Base-by-base conservation (phyloP, 1,140 invertebrate genomes). In the Aphaenogaster ashmeadi region DNA sequence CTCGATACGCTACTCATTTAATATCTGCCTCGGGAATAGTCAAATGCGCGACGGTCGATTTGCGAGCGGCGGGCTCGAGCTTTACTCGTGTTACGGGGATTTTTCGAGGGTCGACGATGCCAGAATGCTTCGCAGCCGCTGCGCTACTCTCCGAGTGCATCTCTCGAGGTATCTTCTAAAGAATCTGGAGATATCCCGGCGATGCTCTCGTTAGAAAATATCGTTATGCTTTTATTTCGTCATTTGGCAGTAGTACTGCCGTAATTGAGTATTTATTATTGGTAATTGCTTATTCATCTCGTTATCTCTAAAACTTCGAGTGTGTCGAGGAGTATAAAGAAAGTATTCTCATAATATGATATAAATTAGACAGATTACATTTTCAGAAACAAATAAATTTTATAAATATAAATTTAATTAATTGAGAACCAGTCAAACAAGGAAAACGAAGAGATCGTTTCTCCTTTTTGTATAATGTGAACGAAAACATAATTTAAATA, bases 1-100 rank as follows among this genome's bases (percentile, higher is more conserved):
- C 33, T 75, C 69, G 80, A 84, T 84, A 84, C 80, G 44, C 41
- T 62, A 84, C 69, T 84, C 80, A 75, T 84, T 84, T 84, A 84
- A 84, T 84, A 84, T 84, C 80, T 75, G 69, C 71, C 80, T 62
- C 18, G 27, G 33, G 41, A 84, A 69, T 69, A 47, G 78, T 27
- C 13, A n/a, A 69, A 74, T 60, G 41, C 38, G 21, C 52, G 21
- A 72, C 21, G 52, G 52, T n/a, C 80, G 80, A 84, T 84, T 72
- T 74, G 69, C 80, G 38, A 72, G 44, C 47, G 18, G 44, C 33
- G 36, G 7, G 36, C 52, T n/a, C n/a, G 54, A 58, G 21, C 5
- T 54, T 54, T 36, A 69, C 15, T 1, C 64, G 50, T 54, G 58
- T 79, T 79, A 79, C 41, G 27, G 6, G 21, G 36, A 6, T 69